Evolutionary conservation across 2,888 invertebrate genomes (phyloP).

Genomic region (Hypena proboscidalis): DNA sequence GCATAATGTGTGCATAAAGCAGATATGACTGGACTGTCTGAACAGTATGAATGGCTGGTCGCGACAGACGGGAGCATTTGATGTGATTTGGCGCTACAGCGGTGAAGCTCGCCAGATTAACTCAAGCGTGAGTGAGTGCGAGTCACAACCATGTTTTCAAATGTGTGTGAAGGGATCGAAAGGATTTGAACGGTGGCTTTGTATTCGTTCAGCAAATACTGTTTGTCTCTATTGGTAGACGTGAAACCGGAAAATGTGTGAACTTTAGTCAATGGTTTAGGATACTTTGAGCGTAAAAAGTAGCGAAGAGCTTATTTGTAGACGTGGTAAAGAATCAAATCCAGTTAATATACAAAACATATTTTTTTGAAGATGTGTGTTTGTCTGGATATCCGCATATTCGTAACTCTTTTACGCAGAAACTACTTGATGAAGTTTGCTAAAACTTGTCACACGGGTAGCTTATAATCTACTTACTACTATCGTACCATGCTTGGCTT

Average conservation of each 20-base stretch:
- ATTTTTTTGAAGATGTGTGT: too few relatives aligned
- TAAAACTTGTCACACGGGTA: too few relatives aligned
- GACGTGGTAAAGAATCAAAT: too few relatives aligned
- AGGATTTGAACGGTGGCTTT: conserved; percentile 46
- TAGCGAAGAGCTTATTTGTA: background rate
- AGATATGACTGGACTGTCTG: background rate
- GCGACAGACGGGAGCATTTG: conserved; percentile 45
- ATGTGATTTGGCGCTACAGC: conserved; percentile 54
- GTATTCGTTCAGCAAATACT: conserved; percentile 32
- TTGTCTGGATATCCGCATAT: too few relatives aligned
- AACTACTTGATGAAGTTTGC: too few relatives aligned
- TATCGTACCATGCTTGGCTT: too few relatives aligned
- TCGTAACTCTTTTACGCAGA: too few relatives aligned
- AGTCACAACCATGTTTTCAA: conserved; percentile 51
- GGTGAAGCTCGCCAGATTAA: conserved; percentile 55
- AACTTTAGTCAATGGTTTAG: conserved; percentile 2
- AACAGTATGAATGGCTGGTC: conserved; percentile 24
- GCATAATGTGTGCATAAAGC: conserved; percentile 11
- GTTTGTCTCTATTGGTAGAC: conserved; percentile 25
- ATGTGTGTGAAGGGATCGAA: conserved; percentile 51
- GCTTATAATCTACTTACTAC: too few relatives aligned
- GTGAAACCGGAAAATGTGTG: conserved; percentile 16
- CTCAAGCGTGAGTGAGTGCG: conserved; percentile 49
- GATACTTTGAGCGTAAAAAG: background rate
- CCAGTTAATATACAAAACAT: too few relatives aligned